Evolutionary conservation across 2,113 vertebrate genomes (phyloP), one percentile per base, ranked within the genome.

Genomic region (Coryphaenoides rupestris): DNA sequence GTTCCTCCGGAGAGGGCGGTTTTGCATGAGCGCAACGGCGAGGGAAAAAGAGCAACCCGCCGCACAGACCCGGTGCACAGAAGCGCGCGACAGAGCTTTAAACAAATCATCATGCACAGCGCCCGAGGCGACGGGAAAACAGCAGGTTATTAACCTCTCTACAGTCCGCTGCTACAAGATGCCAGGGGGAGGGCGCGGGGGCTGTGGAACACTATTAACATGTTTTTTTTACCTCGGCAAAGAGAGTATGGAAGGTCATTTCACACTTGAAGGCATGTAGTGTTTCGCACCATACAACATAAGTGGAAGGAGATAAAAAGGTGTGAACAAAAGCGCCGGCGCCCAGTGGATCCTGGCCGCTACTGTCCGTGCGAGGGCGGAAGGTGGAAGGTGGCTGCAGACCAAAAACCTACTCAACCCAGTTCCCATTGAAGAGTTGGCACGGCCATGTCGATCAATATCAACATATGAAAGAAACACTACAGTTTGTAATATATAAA

Each of bases 261-360:
- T 83, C 73, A 80, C 73, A 63, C 69, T 72, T 45, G 26, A 63
- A 3, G 28, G 76, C 45, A 19, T 68, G 40, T 45, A 49, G 21
- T 50, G 60, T 69, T 76, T 40, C 33, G 9, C 33, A 40, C 33
- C 33, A 40, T n/a, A n/a, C n/a, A 40, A 40, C 33, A 40, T 40
- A 40, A 40, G 33, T 40, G 33, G 33, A 40, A 40, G 33, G 33
- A 40, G 33, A 40, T 40, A 40, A 40, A n/a, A 10, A 12, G 6
- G 33, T 40, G 13, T 7, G 33, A 10, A 40, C 33, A 40, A 10
- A 40, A n/a, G n/a, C n/a, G 33, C 13, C 9, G 33, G 33, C 13
- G 33, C 13, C 33, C 9, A 10, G 33, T 40, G 6, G 0, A 40
- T 7, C 13, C 33, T 40, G 33, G 33, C 33, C 33, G 33, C 33